Evolutionary conservation across 1,140 invertebrate species (phyloP).

Genomic region (Phymastichus coffea): DNA sequence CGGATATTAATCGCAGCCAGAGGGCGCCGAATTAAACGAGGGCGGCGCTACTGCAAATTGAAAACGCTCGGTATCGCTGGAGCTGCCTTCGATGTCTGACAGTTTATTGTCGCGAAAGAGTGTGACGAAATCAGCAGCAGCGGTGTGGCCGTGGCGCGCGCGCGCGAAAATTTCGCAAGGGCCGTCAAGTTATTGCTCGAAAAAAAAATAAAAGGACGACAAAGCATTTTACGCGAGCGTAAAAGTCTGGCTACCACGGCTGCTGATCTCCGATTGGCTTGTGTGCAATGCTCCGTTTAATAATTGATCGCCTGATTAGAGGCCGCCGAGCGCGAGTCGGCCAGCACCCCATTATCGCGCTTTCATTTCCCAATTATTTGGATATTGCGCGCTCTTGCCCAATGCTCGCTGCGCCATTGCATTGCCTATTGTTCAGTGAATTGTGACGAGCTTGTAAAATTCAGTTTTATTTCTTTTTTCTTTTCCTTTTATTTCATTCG

Average conservation of each 20-base stretch:
- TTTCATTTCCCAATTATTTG: constrained; percentile 5
- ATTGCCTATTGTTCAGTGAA: too few species aligned
- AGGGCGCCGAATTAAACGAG: background rate
- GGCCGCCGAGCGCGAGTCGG: background rate
- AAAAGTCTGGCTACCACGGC: too few species aligned
- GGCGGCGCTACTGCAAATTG: constrained; percentile 2
- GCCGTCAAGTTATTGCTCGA: constrained; percentile 8
- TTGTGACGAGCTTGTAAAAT: too few species aligned
- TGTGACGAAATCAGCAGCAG: constrained; percentile 1
- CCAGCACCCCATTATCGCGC: background rate
- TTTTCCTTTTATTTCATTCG: too few species aligned
- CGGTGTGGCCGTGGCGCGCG: too few species aligned
- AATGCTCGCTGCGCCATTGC: too few species aligned
- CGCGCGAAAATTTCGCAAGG: background rate
- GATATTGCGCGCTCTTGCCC: too few species aligned
- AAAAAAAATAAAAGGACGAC: too few species aligned
- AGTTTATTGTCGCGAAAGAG: background rate
- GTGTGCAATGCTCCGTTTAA: background rate
- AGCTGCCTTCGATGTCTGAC: too few species aligned
- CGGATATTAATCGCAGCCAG: background rate
- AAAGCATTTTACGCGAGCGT: too few species aligned
- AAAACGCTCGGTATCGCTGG: background rate
- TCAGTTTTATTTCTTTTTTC: too few species aligned
- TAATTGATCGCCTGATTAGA: constrained; percentile 8
- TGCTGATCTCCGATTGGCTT: too few species aligned